phyloP scores from a whole-genome alignment of 2,797 vertebrate species.

The Syngnathus rostellatus region DNA sequence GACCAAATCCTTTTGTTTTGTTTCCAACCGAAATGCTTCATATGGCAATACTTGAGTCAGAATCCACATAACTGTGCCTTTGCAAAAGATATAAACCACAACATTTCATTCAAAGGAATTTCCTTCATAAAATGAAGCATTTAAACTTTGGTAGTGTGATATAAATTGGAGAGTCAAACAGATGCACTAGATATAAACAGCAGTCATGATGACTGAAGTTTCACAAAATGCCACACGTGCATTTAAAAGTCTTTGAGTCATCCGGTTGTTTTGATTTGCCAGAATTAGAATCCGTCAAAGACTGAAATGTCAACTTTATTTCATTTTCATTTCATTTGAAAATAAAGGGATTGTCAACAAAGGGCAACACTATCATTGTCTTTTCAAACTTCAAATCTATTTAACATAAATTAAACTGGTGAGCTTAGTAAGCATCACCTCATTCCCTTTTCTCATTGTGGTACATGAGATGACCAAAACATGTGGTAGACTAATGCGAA shows the following conservation, averaged over 20 bases:
- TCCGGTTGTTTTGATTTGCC: not conserved
- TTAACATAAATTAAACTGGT: not conserved
- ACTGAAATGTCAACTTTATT: not conserved
- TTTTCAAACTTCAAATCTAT: not conserved
- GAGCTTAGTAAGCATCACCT: not conserved
- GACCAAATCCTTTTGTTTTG: no score
- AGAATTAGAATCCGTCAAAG: not conserved
- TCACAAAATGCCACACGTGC: no score
- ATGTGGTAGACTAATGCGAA: not conserved
- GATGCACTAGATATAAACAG: not conserved
- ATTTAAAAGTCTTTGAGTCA: not conserved
- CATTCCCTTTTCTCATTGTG: not conserved
- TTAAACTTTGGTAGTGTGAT: not conserved
- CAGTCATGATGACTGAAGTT: conserved; percentile 3
- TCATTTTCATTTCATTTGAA: no score
- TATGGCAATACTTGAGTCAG: not conserved
- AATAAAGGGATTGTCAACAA: not conserved
- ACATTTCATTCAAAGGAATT: not conserved
- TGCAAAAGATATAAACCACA: not conserved
- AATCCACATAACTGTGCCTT: not conserved
- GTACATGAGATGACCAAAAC: not conserved
- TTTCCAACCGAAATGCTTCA: no score
- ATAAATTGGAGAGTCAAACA: not conserved
- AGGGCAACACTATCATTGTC: no score
- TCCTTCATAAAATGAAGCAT: not conserved